These are phyloP conservation scores for Trachops cirrhosus DNA, from an alignment of 2,797 vertebrate genomes.

Conservation along the genomic window DNA sequence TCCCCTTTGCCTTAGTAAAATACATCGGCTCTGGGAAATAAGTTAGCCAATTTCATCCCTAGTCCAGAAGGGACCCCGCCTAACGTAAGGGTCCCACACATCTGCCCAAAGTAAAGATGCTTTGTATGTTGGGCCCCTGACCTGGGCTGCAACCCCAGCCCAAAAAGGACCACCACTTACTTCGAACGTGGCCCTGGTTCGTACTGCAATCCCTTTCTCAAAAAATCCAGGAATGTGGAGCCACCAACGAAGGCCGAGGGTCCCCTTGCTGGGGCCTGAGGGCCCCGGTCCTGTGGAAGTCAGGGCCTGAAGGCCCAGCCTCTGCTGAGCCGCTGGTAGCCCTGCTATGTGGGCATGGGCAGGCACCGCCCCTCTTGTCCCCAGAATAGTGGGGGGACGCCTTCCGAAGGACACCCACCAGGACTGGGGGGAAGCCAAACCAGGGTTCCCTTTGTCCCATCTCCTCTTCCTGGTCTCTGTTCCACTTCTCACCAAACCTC, in stretches of 20 bases:
- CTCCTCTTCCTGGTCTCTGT: background rate
- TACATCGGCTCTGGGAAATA: background rate
- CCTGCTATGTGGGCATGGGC: no score
- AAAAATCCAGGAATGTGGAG: background rate
- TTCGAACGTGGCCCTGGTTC: background rate
- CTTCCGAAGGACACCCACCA: background rate
- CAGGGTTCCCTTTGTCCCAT: background rate
- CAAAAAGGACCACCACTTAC: background rate
- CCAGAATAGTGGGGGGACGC: background rate
- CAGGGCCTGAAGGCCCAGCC: background rate
- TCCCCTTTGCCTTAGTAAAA: background rate
- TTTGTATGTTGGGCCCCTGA: background rate
- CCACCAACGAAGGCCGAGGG: background rate
- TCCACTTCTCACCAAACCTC: background rate
- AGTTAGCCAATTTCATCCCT: background rate
- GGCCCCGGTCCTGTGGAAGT: background rate
- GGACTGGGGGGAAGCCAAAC: background rate
- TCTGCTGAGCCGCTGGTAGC: background rate
- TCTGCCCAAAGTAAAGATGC: no score
- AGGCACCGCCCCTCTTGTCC: background rate
- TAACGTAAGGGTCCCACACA: background rate
- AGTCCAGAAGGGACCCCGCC: background rate
- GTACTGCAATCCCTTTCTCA: background rate
- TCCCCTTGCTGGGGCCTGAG: background rate
- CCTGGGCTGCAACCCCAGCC: background rate